These are phyloP conservation scores for Hermaeophaga mercurialis DNA, from an alignment of 2,888 invertebrate species.

Conservation along the genomic window DNA sequence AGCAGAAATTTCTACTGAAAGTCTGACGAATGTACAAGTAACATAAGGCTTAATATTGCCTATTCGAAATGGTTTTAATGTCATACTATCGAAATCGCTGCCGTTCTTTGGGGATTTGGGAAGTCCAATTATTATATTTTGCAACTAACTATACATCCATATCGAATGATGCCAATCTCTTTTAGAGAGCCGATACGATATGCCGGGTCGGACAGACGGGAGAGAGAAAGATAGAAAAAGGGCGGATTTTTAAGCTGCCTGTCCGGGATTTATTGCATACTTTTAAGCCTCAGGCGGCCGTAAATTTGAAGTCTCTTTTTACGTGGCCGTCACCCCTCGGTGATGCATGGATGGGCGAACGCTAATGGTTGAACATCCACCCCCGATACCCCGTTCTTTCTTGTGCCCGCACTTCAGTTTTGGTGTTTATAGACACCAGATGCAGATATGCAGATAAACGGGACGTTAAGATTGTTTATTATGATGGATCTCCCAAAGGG, in stretches of 20 bases:
- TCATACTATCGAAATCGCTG: too few relatives aligned
- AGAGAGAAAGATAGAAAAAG: conserved; percentile 26
- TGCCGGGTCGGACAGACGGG: conserved; percentile 11
- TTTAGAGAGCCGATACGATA: neutral
- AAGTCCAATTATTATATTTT: too few relatives aligned
- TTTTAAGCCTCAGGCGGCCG: conserved; percentile 59
- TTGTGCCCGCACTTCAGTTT: conserved; percentile 4
- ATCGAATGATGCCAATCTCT: conserved; percentile 52
- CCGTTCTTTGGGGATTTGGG: too few relatives aligned
- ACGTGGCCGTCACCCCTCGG: conserved; percentile 46
- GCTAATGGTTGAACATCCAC: conserved; percentile 40
- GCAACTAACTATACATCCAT: too few relatives aligned
- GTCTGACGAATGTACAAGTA: too few relatives aligned
- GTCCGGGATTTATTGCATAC: conserved; percentile 58
- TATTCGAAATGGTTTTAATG: too few relatives aligned
- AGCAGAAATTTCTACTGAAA: too few relatives aligned
- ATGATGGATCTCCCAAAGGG: conserved; percentile 25
- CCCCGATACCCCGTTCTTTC: conserved; percentile 22
- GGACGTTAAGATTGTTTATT: conserved; percentile 27
- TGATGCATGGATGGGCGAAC: conserved; percentile 53
- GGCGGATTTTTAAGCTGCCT: conserved; percentile 55
- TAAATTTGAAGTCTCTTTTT: conserved; percentile 58
- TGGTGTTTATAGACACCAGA: conserved; percentile 39
- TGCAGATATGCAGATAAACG: conserved; percentile 36
- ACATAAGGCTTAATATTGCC: too few relatives aligned